phyloP scores from a whole-genome alignment of 2,797 vertebrate species.

The Fratercula arctica region DNA sequence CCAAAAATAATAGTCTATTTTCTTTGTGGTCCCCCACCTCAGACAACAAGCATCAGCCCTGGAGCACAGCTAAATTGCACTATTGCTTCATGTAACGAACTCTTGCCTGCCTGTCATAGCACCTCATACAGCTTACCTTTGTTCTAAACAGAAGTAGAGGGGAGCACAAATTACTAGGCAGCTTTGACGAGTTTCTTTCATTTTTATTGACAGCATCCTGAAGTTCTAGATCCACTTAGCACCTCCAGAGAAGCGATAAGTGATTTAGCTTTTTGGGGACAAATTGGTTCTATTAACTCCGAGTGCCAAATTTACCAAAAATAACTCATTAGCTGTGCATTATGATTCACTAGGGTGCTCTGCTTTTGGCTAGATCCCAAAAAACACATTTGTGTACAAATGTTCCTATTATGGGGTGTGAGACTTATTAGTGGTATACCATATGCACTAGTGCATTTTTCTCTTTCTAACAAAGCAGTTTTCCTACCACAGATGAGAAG shows the following conservation, averaged over 20 bases:
- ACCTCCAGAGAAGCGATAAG: conserved; percentile 76
- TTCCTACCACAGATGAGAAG: conserved; percentile 50
- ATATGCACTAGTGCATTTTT: conserved; percentile 62
- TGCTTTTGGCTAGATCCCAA: conserved; percentile 75
- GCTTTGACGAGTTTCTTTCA: conserved; percentile 52
- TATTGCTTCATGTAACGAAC: not conserved
- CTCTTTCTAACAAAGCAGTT: conserved; percentile 47
- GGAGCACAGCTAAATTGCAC: conserved; percentile 12
- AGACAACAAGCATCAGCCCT: not conserved
- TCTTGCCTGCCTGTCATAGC: not conserved
- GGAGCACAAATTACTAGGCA: conserved; percentile 20
- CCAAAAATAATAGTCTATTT: not conserved
- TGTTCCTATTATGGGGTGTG: conserved; percentile 76
- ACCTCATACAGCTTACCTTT: conserved; percentile 3
- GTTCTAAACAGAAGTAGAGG: conserved; percentile 23
- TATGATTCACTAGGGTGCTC: conserved; percentile 73
- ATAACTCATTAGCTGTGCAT: conserved; percentile 77
- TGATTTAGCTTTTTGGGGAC: conserved; percentile 77
- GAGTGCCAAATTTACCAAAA: conserved; percentile 76
- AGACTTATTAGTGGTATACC: conserved; percentile 74
- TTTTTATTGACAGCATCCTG: conserved; percentile 67
- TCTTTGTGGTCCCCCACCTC: not conserved
- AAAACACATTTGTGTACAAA: conserved; percentile 76
- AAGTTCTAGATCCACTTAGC: conserved; percentile 81
- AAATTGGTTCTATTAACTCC: conserved; percentile 74